Evolutionary conservation across 2,797 vertebrate species (phyloP).

Genomic region (Valencia hispanica): DNA sequence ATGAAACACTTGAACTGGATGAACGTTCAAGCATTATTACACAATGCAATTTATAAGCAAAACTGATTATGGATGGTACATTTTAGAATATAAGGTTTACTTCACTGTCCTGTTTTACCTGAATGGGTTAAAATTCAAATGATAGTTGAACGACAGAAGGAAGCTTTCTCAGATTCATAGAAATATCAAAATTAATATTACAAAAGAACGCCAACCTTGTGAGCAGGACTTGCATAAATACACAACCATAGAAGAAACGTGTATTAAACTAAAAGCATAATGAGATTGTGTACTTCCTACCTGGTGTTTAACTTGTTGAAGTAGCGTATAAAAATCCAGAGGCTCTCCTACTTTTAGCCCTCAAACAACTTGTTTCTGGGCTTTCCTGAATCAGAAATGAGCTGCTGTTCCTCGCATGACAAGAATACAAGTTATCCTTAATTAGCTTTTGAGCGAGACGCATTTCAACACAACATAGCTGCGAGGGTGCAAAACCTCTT

Average conservation of each 20-base stretch:
- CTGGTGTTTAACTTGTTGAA: conserved; percentile 54
- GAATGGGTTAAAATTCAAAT: conserved; percentile 33
- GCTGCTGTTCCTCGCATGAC: conserved; percentile 51
- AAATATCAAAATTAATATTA: conserved; percentile 50
- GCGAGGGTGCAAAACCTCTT: conserved; percentile 57
- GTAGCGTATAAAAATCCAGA: conserved; percentile 65
- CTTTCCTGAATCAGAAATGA: conserved; percentile 68
- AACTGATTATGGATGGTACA: conserved; percentile 52
- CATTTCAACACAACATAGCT: conserved; percentile 58
- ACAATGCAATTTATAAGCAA: conserved; percentile 42
- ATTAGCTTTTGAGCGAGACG: conserved; percentile 62
- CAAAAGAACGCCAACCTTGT: conserved; percentile 36
- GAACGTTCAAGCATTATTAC: conserved; percentile 47
- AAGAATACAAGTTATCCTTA: conserved; percentile 61
- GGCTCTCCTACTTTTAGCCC: conserved; percentile 64
- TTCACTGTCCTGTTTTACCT: conserved; percentile 15
- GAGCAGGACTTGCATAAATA: conserved; percentile 31
- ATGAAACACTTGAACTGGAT: not conserved
- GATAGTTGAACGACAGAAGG: conserved; percentile 36
- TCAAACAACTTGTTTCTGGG: conserved; percentile 48
- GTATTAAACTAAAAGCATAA: conserved; percentile 49
- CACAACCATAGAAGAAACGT: conserved; percentile 42
- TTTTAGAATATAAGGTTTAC: conserved; percentile 9
- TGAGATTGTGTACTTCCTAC: conserved; percentile 39
- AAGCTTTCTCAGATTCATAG: conserved; percentile 15